Evolutionary conservation across 2,797 vertebrate genomes (phyloP).

Genomic region (Platyrinchus mystaceus): DNA sequence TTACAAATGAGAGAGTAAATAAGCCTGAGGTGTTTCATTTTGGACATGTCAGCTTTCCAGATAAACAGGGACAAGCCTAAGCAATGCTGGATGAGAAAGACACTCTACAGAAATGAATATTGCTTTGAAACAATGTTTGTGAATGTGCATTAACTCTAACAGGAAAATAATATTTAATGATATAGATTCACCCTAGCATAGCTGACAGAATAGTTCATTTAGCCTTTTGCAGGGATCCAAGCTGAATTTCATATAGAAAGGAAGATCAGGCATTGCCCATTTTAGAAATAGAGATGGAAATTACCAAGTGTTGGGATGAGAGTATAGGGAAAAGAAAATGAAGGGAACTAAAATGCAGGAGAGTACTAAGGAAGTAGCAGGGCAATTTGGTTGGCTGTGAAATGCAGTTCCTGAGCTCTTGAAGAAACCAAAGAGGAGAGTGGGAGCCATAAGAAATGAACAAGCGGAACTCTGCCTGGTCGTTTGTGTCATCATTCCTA

Average conservation of each 20-base stretch:
- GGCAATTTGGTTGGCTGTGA: constrained; percentile 5
- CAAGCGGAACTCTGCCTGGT: neutral
- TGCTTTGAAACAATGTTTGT: neutral
- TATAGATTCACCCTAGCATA: neutral
- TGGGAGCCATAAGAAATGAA: neutral
- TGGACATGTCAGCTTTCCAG: neutral
- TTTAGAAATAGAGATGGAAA: constrained; percentile 34
- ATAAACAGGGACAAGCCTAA: neutral
- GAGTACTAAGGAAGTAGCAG: neutral
- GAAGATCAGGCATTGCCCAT: neutral
- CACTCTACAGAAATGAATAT: neutral
- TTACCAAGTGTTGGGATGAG: neutral
- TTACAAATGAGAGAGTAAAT: neutral
- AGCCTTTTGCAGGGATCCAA: neutral
- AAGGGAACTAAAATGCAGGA: neutral
- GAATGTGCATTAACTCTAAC: neutral
- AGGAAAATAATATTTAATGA: neutral
- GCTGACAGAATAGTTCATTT: neutral
- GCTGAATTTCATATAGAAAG: neutral
- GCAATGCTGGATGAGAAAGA: neutral
- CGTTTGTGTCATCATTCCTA: neutral
- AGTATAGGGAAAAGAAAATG: neutral
- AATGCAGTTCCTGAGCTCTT: neutral
- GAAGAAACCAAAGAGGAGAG: neutral
- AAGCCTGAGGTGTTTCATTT: neutral